Percentiles rank a stretch among this genome's conserved stretches.
Evolutionary conservation across 1,140 invertebrate species (phyloP).

Genomic region (Sipha flava): DNA sequence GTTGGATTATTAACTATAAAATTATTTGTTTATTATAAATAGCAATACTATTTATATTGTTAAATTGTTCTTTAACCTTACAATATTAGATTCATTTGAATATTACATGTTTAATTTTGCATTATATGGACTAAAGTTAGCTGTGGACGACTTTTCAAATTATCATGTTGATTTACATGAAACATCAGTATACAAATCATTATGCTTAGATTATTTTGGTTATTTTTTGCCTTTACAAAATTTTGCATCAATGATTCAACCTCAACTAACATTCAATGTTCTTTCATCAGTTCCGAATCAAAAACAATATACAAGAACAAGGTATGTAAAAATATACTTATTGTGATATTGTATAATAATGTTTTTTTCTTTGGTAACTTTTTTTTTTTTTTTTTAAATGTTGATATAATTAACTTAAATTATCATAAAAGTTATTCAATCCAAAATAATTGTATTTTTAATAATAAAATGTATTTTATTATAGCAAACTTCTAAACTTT

Average conservation of each 20-base stretch:
- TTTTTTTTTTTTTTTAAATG: not conserved
- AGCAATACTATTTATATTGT: not conserved
- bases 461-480: no score
- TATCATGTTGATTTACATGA: not conserved
- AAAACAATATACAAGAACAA: not conserved
- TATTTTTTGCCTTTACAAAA: not conserved
- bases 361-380: not conserved
- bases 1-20: no score
- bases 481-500: not conserved
- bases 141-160: not conserved
- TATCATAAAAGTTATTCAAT: no score
- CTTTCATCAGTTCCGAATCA: not conserved
- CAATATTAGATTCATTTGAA: constrained; percentile 6
- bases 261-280: not conserved
- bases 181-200: not conserved
- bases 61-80: not conserved
- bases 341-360: not conserved
- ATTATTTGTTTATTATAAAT: no score
- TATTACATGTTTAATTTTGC: constrained; percentile 19
- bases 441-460: no score
- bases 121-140: not conserved
- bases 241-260: not conserved
- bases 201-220: not conserved
- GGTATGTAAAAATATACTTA: not conserved
- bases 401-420: not conserved